Evolutionary conservation across 1,140 invertebrate species (phyloP), one percentile per base, ranked within the genome.

Genomic region (Bombus pascuorum): DNA sequence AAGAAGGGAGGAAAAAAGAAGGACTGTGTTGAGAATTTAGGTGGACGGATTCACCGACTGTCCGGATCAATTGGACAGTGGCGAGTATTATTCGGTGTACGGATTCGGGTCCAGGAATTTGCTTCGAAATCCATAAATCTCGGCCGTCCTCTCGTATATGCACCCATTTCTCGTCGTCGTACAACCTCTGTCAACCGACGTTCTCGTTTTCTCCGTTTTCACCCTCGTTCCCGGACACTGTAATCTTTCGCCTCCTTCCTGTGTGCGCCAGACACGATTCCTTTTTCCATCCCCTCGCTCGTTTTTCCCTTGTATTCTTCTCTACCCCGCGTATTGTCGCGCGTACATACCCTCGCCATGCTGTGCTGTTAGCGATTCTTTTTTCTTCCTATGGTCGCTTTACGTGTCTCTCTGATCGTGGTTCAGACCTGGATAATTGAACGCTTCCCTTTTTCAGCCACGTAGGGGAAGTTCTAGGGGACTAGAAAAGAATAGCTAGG

Each of bases 41-140:
- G 57, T 86, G 71, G 65, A 71, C 85, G 72, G 37, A 86, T 74
- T 86, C 79, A 59, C 34, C 70, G 78, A 82, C 74, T 72, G 68
- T 73, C 74, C 85, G 66, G 85, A 86, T 84, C 85, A 84, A 86
- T 84, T 73, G 81, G 73, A 73, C 81, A 83, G 53, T 44, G 74
- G n/a, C 73, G 68, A 75, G 74, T 74, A 77, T 83, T 86, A 86
- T 78, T 86, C 74, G 85, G 42, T 70, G 80, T 71, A 83, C 80
- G 80, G 15, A 39, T 57, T 22, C 22, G 25, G n/a, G 81, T 53
- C 78, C 83, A 74, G 81, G 44, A 86, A 84, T 84, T 84, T 75
- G 74, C 81, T 71, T 72, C 44, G 81, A 86, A 84, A 84, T 86
- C 74, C 85, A 86, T 86, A 86, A 86, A 86, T 86, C 85, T 86